A percentile compares a stretch with the other conserved stretches of the same genome.
Evolutionary conservation across 1,140 invertebrate species (phyloP).

Genomic region (Hycleus phaleratus): DNA sequence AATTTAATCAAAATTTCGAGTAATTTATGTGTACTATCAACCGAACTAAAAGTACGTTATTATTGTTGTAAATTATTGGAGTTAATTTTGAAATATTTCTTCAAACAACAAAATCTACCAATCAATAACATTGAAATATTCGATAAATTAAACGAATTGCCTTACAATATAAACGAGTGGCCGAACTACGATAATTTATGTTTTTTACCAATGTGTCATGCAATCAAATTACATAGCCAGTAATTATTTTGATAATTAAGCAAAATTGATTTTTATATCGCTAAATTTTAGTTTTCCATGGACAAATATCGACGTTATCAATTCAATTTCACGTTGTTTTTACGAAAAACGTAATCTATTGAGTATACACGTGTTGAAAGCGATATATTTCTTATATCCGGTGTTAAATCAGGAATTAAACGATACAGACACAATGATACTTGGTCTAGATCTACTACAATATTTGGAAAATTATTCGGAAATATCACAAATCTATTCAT

Average conservation of each 20-base stretch:
- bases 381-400: conserved; percentile 6
- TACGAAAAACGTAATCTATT: background rate
- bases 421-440: background rate
- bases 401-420: background rate
- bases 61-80: background rate
- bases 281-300: conserved; percentile 1
- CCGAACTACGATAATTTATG: background rate
- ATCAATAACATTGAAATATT: background rate
- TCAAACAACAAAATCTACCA: background rate
- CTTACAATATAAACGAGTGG: background rate
- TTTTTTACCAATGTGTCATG: conserved; percentile 5
- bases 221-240: background rate
- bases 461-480: background rate
- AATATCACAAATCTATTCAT: background rate
- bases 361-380: background rate
- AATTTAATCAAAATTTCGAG: background rate
- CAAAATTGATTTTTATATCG: background rate
- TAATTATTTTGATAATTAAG: background rate
- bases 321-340: background rate
- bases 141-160: background rate
- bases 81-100: conserved; percentile 1
- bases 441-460: background rate
- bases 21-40: background rate
- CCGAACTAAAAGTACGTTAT: background rate
- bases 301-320: background rate